Conservation (phyloP, 2,888 invertebrate genomes). For the Ecdyonurus torrentis region DNA sequence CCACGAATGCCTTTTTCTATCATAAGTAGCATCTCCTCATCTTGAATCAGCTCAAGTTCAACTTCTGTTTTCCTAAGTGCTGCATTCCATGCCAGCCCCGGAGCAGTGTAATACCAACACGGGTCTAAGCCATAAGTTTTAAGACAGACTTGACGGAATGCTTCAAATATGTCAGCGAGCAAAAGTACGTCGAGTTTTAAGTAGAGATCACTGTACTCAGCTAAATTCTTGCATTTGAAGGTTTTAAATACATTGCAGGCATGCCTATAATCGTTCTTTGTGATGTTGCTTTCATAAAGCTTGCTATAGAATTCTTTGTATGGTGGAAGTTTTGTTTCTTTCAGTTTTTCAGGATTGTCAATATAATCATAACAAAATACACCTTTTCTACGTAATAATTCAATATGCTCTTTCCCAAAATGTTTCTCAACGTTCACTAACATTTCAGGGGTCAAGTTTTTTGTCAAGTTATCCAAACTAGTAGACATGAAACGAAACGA, state of each 20-base stretch:
- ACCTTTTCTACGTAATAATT: too few species aligned
- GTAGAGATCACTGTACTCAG: slow-evolving; percentile 22
- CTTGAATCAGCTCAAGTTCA: slow-evolving; percentile 16
- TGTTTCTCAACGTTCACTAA: too few species aligned
- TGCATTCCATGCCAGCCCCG: slow-evolving; percentile 18
- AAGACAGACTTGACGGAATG: slow-evolving; percentile 19
- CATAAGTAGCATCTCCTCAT: slow-evolving; percentile 11
- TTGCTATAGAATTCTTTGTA: background rate
- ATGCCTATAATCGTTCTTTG: background rate
- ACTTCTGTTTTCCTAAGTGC: slow-evolving; percentile 18
- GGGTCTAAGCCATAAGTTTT: slow-evolving; percentile 20
- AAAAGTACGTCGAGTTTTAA: slow-evolving; percentile 22
- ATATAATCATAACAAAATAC: background rate
- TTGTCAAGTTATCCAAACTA: too few species aligned
- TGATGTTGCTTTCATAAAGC: background rate
- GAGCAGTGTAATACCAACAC: slow-evolving; percentile 18
- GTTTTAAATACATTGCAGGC: background rate
- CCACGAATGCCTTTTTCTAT: slow-evolving; percentile 11
- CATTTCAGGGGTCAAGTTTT: too few species aligned
- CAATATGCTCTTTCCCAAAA: too few species aligned
- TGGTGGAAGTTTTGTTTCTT: background rate
- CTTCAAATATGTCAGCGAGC: slow-evolving; percentile 23
- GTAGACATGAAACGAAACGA: too few species aligned
- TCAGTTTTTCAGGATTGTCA: background rate
- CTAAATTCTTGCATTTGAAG: slow-evolving; percentile 19